Percentiles rank a stretch among this genome's conserved stretches.
Conservation (phyloP, 2,888 invertebrate species). For the Silvanus unidentatus region DNA sequence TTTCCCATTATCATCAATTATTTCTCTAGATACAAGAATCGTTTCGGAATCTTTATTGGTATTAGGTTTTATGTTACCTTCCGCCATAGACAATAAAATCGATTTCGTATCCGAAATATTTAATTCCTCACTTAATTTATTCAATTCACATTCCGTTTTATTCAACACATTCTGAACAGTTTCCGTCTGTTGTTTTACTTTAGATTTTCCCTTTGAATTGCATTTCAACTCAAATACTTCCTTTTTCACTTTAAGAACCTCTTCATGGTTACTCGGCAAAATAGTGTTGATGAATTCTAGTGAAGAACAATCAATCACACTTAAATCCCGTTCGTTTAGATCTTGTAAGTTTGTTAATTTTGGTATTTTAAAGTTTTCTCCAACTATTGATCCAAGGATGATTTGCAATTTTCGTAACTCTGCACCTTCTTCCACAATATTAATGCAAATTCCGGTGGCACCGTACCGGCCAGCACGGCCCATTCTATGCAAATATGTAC, state of each 20-base stretch:
- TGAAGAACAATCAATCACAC: slow-evolving; percentile 27
- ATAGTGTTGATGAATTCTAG: slow-evolving; percentile 32
- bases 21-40: not conserved
- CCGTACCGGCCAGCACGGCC: slow-evolving; percentile 95
- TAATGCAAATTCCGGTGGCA: slow-evolving; percentile 72
- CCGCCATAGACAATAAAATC: not conserved
- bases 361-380: slow-evolving; percentile 48
- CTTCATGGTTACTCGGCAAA: slow-evolving; percentile 14
- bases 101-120: not conserved
- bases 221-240: slow-evolving; percentile 19
- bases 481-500: slow-evolving; percentile 89
- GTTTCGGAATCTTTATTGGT: not conserved
- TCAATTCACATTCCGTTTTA: slow-evolving; percentile 5
- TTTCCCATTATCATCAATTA: not conserved
- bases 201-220: slow-evolving; percentile 2
- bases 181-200: slow-evolving; percentile 3
- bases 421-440: slow-evolving; percentile 60
- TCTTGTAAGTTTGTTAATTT: slow-evolving; percentile 43
- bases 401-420: slow-evolving; percentile 57
- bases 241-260: slow-evolving; percentile 13
- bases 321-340: slow-evolving; percentile 32
- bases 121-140: too few species aligned
- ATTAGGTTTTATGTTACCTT: too few species aligned
- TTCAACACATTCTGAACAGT: slow-evolving; percentile 7
- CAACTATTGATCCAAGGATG: slow-evolving; percentile 55